These are phyloP conservation scores for Aurelia coerulea DNA, from an alignment of 30 jellyfish, hydroid and myxozoan genomes.

Conservation along the genomic window DNA sequence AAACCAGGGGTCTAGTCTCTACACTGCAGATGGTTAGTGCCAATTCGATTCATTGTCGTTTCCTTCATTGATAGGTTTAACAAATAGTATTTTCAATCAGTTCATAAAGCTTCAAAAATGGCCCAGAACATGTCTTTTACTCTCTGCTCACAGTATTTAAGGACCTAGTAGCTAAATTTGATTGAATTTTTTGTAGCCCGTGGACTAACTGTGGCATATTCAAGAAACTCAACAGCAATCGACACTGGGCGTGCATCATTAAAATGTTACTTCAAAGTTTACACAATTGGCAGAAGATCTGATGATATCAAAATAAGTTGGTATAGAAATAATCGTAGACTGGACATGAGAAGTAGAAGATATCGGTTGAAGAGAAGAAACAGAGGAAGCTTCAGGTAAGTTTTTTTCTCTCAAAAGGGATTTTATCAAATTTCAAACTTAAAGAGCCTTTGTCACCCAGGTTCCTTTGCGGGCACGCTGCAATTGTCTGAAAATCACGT, in stretches of 20 bases:
- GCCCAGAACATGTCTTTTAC: too few relatives aligned
- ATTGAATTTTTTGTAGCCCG: constrained; percentile 31
- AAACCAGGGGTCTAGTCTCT: too few relatives aligned
- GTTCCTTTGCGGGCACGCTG: too few relatives aligned
- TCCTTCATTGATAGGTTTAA: too few relatives aligned
- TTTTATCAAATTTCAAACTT: too few relatives aligned
- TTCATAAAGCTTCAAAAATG: too few relatives aligned
- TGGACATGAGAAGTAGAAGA: constrained; percentile 7
- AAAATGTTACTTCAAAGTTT: constrained; percentile 60
- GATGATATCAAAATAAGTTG: constrained; percentile 20
- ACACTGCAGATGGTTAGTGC: too few relatives aligned
- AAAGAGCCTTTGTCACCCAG: too few relatives aligned
- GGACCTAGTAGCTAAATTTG: not conserved
- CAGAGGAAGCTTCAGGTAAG: constrained; percentile 54
- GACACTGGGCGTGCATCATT: constrained; percentile 47
- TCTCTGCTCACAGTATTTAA: too few relatives aligned
- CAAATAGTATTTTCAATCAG: too few relatives aligned
- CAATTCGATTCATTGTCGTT: too few relatives aligned
- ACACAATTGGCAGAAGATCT: constrained; percentile 3
- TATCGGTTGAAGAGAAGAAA: constrained; percentile 40
- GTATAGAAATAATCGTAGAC: constrained; percentile 10
- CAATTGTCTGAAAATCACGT: too few relatives aligned
- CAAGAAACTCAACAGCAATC: constrained; percentile 12
- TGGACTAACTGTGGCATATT: constrained; percentile 29
- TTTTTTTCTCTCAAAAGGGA: not conserved